These are phyloP conservation scores for Caenorhabditis becei DNA, from an alignment of 2,888 invertebrate species.

Conservation along the genomic window DNA sequence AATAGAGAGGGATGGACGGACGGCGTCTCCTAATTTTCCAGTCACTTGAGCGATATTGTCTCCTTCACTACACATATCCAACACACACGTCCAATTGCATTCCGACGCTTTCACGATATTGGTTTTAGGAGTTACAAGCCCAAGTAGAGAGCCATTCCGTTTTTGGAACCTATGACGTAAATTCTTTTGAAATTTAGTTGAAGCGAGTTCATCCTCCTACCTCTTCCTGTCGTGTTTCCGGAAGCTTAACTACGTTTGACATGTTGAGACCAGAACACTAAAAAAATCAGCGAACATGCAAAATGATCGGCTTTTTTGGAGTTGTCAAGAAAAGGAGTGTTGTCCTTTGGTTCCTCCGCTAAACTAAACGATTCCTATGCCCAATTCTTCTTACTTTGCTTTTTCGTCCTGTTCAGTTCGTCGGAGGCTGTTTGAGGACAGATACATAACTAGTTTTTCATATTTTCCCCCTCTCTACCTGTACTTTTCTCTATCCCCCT, in stretches of 20 bases:
- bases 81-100: slow-evolving; percentile 43
- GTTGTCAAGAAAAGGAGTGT: not conserved
- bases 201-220: slow-evolving; percentile 4
- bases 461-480: slow-evolving; percentile 13
- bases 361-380: slow-evolving; percentile 30
- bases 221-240: not conserved
- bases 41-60: slow-evolving; percentile 56
- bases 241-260: not conserved
- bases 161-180: not conserved
- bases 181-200: not conserved
- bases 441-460: slow-evolving; percentile 33
- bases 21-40: slow-evolving; percentile 41
- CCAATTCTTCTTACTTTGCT: slow-evolving; percentile 9
- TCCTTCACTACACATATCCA: slow-evolving; percentile 10
- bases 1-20: not conserved
- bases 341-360: slow-evolving; percentile 3
- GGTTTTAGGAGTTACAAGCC: slow-evolving; percentile 7
- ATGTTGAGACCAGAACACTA: not conserved
- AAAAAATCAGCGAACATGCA: slow-evolving; percentile 8
- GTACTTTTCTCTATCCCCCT: slow-evolving; percentile 25
- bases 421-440: slow-evolving; percentile 13
- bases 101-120: slow-evolving; percentile 46
- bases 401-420: slow-evolving; percentile 3
- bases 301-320: slow-evolving; percentile 5
- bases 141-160: not conserved